These are phyloP conservation scores for Acanthacorydalis orientalis DNA, from an alignment of 2,888 invertebrate species.

Conservation along the genomic window DNA sequence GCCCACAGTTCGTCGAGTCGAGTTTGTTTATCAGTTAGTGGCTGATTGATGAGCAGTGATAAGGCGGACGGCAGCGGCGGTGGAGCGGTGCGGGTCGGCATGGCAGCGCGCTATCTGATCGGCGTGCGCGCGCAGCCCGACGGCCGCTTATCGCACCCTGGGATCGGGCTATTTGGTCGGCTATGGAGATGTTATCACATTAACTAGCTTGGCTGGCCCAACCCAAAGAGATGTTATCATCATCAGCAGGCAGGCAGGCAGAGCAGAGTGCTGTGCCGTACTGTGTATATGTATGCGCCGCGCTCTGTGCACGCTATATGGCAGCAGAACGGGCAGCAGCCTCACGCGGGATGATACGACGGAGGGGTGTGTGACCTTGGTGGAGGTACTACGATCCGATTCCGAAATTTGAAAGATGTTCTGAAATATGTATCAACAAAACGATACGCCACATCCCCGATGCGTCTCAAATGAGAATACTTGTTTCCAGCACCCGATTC, in stretches of 20 bases:
- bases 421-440: too few species aligned
- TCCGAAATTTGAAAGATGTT: too few species aligned
- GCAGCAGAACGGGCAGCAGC: too few species aligned
- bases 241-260: not conserved
- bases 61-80: slow-evolving; percentile 23
- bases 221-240: slow-evolving; percentile 17
- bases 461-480: too few species aligned
- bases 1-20: slow-evolving; percentile 17
- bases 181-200: slow-evolving; percentile 34
- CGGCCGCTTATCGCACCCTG: slow-evolving; percentile 15
- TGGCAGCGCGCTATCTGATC: slow-evolving; percentile 15
- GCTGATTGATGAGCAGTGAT: slow-evolving; percentile 29
- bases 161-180: slow-evolving; percentile 30
- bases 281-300: not conserved
- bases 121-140: slow-evolving; percentile 20
- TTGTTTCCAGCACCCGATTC: too few species aligned
- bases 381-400: too few species aligned
- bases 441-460: too few species aligned
- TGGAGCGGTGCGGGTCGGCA: slow-evolving; percentile 16
- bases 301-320: not conserved
- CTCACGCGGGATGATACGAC: too few species aligned
- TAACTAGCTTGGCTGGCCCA: slow-evolving; percentile 36
- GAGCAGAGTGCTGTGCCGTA: too few species aligned
- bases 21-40: slow-evolving; percentile 28
- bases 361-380: too few species aligned